Conservation (phyloP, 2,888 invertebrate species). For the Seira musarum region DNA sequence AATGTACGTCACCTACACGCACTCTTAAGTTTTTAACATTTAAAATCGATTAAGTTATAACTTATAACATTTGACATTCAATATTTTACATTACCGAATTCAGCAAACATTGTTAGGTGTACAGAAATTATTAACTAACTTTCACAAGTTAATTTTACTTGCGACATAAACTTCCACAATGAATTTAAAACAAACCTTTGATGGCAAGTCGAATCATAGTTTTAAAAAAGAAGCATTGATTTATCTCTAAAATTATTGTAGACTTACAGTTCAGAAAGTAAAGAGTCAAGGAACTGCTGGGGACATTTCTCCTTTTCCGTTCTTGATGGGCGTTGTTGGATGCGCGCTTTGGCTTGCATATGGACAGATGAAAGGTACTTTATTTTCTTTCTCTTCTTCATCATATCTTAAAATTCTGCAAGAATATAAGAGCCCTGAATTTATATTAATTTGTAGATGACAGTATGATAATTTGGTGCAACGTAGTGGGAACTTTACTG, state of each 20-base stretch:
- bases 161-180: too few species aligned
- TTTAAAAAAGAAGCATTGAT: too few species aligned
- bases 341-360: constrained; percentile 65
- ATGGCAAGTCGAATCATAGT: too few species aligned
- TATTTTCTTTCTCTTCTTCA: background rate
- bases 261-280: constrained; percentile 65
- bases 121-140: too few species aligned
- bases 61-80: too few species aligned
- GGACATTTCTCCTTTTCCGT: constrained; percentile 66
- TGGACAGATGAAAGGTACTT: constrained; percentile 61
- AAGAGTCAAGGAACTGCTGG: constrained; percentile 60
- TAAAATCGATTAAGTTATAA: background rate
- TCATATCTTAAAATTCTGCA: background rate
- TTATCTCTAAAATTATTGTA: too few species aligned
- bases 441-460: constrained; percentile 46
- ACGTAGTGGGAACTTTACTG: constrained; percentile 62
- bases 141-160: too few species aligned
- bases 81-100: too few species aligned
- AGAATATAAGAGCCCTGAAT: too few species aligned
- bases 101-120: too few species aligned
- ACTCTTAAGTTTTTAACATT: background rate
- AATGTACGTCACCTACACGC: constrained; percentile 79
- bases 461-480: constrained; percentile 61
- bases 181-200: too few species aligned
- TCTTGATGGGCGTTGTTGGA: constrained; percentile 76